Base-by-base conservation (phyloP, 2,797 vertebrate species). In the Chromobotia macracanthus region DNA sequence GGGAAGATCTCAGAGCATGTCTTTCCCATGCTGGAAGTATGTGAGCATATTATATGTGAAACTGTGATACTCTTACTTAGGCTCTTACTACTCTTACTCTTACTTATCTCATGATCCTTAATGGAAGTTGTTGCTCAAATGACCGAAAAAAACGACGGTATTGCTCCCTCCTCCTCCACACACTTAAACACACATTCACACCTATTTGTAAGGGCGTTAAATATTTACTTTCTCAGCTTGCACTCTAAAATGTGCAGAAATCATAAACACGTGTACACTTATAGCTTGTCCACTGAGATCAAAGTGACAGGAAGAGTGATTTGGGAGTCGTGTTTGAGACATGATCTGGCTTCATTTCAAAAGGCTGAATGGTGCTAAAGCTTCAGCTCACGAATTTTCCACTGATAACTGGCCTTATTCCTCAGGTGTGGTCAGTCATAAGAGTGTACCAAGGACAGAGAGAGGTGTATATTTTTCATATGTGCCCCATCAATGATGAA, bases 301-400 rank as follows among this genome's bases (percentile, higher is more conserved):
- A 93, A 92, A 92, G 91, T 81, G 75, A 87, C 80, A 80, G 85
- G 85, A 86, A 86, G 78, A 88, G 90, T 91, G 90, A 92, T 92
- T 90, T 91, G 85, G 88, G 90, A 89, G 90, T 87, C 88, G 85
- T 87, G 87, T 91, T 91, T 90, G 90, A 87, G 91, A 89, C 89
- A 89, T 86, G 86, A 89, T 87, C 89, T 89, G 91, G 88, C 91
- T 88, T 87, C 76, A 88, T 88, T 89, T 93, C 91, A 92, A 92
- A 93, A 89, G 60, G 84, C 77, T 83, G 81, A 88, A 81, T 83
- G 87, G 90, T 86, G 83, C 88, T 89, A 87, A 89, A 88, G 85
- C 18, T 86, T 86, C 86, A 78, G 79, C 82, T 80, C 86, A 85
- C 87, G 82, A 88, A 89, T 92, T 87, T 86, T 88, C 78, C 58